A percentile compares a stretch with the other conserved stretches of the same genome.
phyloP scores from a whole-genome alignment of 2,113 vertebrate genomes.

The Spea bombifrons region DNA sequence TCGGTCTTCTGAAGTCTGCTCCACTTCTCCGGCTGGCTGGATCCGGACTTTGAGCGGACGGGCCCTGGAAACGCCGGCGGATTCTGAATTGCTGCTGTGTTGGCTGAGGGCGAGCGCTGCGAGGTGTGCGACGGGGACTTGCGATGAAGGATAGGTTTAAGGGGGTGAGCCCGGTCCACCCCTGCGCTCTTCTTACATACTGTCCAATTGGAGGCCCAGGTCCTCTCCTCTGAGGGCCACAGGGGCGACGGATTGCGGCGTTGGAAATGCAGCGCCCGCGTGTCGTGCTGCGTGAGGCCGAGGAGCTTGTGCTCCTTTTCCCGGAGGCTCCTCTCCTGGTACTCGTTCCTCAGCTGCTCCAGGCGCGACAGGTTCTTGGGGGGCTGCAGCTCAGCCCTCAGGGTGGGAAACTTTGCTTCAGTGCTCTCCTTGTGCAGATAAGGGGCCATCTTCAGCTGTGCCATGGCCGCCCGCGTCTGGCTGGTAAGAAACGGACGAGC shows the following conservation, averaged over 20 bases:
- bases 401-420: not conserved
- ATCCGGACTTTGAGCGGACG: not conserved
- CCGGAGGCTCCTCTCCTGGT: conserved; percentile 50
- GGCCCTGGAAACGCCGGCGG: not conserved
- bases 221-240: conserved; percentile 4
- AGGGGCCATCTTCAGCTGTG: conserved; percentile 55
- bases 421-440: conserved; percentile 42
- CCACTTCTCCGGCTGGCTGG: conserved; percentile 31
- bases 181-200: conserved; percentile 53
- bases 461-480: conserved; percentile 53
- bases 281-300: conserved; percentile 21
- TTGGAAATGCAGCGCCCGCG: conserved; percentile 3
- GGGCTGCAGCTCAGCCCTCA: not conserved
- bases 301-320: conserved; percentile 53
- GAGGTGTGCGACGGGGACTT: conserved; percentile 42
- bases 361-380: conserved; percentile 16
- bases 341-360: conserved; percentile 46
- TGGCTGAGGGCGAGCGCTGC: conserved; percentile 36
- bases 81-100: not conserved
- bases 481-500: no score
- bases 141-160: conserved; percentile 70
- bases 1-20: conserved; percentile 60
- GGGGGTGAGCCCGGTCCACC: conserved; percentile 67
- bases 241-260: not conserved
- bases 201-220: conserved; percentile 47